These are phyloP conservation scores for Babylonia areolata DNA, from an alignment of 1,140 invertebrate species.

Conservation along the genomic window DNA sequence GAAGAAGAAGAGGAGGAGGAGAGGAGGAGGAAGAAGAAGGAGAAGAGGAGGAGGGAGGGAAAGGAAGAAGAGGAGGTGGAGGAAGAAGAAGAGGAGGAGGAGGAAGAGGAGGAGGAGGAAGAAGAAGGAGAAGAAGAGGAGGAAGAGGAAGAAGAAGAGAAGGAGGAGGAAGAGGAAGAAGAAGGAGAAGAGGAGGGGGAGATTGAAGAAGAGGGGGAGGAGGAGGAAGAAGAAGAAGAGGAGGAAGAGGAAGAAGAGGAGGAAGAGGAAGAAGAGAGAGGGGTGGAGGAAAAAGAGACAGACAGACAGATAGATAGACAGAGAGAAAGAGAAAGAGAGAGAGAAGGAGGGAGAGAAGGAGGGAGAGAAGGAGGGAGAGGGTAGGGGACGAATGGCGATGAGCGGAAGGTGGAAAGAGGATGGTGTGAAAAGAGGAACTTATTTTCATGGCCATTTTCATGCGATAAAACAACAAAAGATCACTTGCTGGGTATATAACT, in stretches of 20 bases:
- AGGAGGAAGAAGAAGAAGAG: not conserved
- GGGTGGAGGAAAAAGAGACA: too few species aligned
- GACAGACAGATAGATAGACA: too few species aligned
- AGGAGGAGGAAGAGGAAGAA: not conserved
- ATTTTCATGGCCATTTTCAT: too few species aligned
- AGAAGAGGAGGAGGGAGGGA: not conserved
- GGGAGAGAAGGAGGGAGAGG: not conserved
- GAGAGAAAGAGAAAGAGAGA: not conserved
- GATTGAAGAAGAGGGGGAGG: too few species aligned
- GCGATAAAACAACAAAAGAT: too few species aligned
- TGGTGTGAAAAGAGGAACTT: too few species aligned
- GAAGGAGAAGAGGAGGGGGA: not conserved
- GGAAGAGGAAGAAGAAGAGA: not conserved
- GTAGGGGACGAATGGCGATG: not conserved
- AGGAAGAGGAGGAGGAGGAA: not conserved
- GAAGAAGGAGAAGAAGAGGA: not conserved
- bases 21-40: conserved; percentile 1
- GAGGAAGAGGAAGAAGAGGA: not conserved
- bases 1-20: not conserved
- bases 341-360: not conserved
- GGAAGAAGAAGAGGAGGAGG: not conserved
- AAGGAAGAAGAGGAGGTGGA: too few species aligned
- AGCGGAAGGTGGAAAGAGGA: too few species aligned
- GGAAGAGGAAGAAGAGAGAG: not conserved
- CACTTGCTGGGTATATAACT: too few species aligned